These are phyloP conservation scores for Heterochromis multidens DNA, from an alignment of 2,113 vertebrate species.

Conservation along the genomic window DNA sequence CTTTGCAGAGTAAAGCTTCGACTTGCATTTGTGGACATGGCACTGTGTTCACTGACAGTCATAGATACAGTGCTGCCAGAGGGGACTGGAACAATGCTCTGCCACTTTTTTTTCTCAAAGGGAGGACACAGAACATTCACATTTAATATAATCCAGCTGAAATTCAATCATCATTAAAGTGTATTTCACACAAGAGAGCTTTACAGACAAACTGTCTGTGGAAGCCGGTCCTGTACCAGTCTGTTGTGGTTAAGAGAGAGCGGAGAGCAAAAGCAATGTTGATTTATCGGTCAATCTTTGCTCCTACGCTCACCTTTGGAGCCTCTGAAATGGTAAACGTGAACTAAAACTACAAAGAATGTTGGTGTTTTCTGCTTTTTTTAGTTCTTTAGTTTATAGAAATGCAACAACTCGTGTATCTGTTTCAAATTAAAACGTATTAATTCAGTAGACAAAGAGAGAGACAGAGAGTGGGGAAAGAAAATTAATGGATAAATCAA, in stretches of 20 bases:
- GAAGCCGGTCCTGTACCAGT: not conserved
- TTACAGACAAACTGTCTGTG: not conserved
- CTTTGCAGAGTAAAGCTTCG: no score
- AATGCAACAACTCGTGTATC: not conserved
- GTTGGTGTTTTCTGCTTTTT: not conserved
- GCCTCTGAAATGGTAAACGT: not conserved
- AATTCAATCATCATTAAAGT: no score
- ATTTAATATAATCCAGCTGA: no score
- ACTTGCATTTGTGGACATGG: no score
- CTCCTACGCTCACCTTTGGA: not conserved
- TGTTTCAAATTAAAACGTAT: rapidly evolving
- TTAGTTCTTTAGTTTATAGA: not conserved
- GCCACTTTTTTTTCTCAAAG: no score
- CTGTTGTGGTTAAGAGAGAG: not conserved
- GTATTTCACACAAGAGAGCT: no score
- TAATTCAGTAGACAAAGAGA: not conserved
- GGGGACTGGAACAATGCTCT: no score
- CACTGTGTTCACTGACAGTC: no score
- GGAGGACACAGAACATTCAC: no score
- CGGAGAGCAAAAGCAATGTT: not conserved
- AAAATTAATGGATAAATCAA: not conserved
- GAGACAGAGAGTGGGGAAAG: not conserved
- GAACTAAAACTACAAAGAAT: not conserved
- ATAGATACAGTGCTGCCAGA: no score
- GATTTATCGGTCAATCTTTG: rapidly evolving